Conservation (phyloP, 2,113 vertebrate species). For the Cettia cetti region DNA sequence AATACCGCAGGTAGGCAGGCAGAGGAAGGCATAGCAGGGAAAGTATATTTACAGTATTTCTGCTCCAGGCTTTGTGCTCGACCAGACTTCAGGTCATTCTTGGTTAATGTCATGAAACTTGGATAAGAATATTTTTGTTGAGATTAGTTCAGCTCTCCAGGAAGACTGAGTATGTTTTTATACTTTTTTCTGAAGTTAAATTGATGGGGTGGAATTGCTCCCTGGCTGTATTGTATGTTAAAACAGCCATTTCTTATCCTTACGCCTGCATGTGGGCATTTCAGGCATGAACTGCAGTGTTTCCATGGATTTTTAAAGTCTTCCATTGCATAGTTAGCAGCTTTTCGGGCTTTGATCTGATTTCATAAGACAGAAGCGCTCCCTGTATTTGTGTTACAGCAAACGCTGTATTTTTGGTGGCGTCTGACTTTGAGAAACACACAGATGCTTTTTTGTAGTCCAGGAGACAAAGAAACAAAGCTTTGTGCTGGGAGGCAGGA, state of each 20-base stretch:
- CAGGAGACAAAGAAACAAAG: conserved; percentile 51
- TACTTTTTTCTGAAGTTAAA: neutral
- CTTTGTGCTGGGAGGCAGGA: conserved; percentile 42
- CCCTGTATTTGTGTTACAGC: conserved; percentile 32
- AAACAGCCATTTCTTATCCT: neutral
- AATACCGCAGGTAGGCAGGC: neutral
- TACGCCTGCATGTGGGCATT: neutral
- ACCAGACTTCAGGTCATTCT: neutral
- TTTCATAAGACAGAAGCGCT: neutral
- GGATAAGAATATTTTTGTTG: neutral
- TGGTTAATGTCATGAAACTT: neutral
- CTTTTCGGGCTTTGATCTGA: conserved; percentile 37
- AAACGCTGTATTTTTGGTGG: conserved; percentile 29
- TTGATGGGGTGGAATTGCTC: neutral
- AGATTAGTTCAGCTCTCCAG: neutral
- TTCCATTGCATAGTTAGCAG: conserved; percentile 30
- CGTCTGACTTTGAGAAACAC: conserved; percentile 43
- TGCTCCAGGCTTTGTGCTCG: neutral
- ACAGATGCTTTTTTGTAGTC: conserved; percentile 61
- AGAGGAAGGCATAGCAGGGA: neutral
- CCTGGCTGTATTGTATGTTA: neutral
- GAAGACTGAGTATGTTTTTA: neutral
- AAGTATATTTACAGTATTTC: neutral
- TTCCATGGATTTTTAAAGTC: conserved; percentile 40
- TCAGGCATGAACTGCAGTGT: neutral